A percentile compares a stretch with the other conserved stretches of the same genome.
phyloP scores from a whole-genome alignment of 2,888 invertebrate species.

The Caenorhabditis becei region DNA sequence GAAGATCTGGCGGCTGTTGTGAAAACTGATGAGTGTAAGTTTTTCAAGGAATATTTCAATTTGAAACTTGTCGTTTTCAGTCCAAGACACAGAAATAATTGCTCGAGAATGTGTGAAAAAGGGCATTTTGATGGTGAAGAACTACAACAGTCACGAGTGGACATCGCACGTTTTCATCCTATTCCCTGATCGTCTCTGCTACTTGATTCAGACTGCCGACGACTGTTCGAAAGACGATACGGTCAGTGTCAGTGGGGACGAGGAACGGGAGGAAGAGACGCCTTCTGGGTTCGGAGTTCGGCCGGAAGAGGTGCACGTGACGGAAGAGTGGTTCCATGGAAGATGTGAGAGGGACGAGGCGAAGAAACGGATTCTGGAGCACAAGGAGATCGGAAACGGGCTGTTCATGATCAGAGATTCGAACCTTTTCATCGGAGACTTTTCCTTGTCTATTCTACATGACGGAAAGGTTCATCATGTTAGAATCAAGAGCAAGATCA shows the following conservation, averaged over 20 bases:
- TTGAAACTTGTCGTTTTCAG: constrained; percentile 56
- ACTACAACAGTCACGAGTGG: constrained; percentile 74
- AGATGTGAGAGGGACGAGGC: constrained; percentile 77
- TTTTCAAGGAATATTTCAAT: background rate
- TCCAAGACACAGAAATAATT: constrained; percentile 77
- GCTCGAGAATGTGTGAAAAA: constrained; percentile 74
- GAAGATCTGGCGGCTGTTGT: constrained; percentile 64
- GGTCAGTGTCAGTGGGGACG: constrained; percentile 75
- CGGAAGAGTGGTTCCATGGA: constrained; percentile 82
- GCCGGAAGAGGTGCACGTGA: constrained; percentile 81
- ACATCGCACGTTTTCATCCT: constrained; percentile 79
- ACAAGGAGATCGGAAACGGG: constrained; percentile 87
- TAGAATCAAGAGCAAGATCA: constrained; percentile 78
- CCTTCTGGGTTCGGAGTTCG: constrained; percentile 76
- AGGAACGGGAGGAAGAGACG: constrained; percentile 73
- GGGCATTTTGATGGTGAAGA: constrained; percentile 75
- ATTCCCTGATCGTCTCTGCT: constrained; percentile 79
- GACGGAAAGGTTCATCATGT: constrained; percentile 79
- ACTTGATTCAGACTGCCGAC: constrained; percentile 69
- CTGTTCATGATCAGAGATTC: constrained; percentile 95
- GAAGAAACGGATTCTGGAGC: constrained; percentile 74
- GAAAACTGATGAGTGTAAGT: constrained; percentile 69
- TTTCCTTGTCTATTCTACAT: constrained; percentile 93
- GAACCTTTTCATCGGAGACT: constrained; percentile 91
- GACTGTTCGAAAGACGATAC: constrained; percentile 70